These are phyloP conservation scores for Psephotus haematonotus DNA, from an alignment of 2,113 vertebrate species.

Conservation along the genomic window DNA sequence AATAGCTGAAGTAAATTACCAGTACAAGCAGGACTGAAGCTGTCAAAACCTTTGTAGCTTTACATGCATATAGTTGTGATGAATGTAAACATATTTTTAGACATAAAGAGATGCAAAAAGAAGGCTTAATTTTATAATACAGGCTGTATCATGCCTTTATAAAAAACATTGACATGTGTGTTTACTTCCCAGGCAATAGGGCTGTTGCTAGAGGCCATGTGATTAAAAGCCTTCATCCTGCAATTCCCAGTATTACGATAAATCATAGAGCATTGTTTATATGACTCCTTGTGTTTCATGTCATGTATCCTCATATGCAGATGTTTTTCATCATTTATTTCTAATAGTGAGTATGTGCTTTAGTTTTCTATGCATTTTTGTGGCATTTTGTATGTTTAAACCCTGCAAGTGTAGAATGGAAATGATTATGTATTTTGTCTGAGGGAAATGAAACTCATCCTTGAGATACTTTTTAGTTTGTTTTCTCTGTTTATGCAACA, in stretches of 20 bases:
- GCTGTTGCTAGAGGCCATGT: background rate
- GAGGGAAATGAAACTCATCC: background rate
- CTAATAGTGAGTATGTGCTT: background rate
- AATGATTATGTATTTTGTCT: background rate
- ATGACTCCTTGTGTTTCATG: conserved; percentile 12
- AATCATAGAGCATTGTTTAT: background rate
- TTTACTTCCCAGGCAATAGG: background rate
- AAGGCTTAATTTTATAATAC: background rate
- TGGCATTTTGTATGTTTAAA: background rate
- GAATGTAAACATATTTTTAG: background rate
- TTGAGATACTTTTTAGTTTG: background rate
- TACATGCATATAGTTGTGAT: background rate
- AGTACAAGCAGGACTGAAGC: background rate
- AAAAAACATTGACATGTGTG: background rate
- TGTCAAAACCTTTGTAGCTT: background rate
- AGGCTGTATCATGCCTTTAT: background rate
- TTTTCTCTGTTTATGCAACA: background rate
- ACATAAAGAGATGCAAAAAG: background rate
- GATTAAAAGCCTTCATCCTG: conserved; percentile 5
- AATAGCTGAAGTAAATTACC: background rate
- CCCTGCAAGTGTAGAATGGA: background rate
- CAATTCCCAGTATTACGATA: background rate
- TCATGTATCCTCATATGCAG: background rate
- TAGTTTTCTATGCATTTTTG: background rate
- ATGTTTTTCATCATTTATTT: conserved; percentile 17